Conservation (phyloP, 2,888 invertebrate genomes). For the Sussaba pulchella region DNA sequence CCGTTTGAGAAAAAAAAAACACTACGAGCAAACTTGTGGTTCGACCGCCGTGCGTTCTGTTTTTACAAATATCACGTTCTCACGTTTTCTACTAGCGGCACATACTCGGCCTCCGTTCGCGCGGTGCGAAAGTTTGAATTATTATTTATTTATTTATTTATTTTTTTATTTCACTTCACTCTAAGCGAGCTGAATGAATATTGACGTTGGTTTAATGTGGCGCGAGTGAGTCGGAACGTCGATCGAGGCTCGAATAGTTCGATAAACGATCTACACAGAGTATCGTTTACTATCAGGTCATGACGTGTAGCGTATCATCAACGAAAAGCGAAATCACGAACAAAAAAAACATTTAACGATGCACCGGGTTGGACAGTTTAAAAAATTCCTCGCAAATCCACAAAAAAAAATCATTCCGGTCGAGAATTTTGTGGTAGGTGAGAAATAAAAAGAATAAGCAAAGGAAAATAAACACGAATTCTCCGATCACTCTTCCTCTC, state of each 20-base stretch:
- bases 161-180: constrained; percentile 9
- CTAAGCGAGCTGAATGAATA: constrained; percentile 13
- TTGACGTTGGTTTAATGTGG: background rate
- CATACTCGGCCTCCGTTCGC: background rate
- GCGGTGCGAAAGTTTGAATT: background rate
- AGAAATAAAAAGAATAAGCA: background rate
- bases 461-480: background rate
- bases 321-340: too few species aligned
- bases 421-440: background rate
- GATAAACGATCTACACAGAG: too few species aligned
- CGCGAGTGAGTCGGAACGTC: background rate
- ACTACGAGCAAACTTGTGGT: constrained; percentile 12
- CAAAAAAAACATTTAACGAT: too few species aligned
- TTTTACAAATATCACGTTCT: constrained; percentile 59
- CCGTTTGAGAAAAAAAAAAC: constrained; percentile 23
- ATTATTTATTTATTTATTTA: too few species aligned
- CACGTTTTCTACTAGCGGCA: constrained; percentile 52
- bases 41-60: constrained; percentile 41
- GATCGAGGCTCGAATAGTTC: background rate
- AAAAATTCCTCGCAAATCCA: background rate
- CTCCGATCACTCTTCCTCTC: background rate
- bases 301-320: too few species aligned
- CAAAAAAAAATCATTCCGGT: background rate
- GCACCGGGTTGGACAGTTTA: too few species aligned
- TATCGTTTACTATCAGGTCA: too few species aligned